These are phyloP conservation scores for Tiphia femorata DNA, from an alignment of 2,888 invertebrate species.

Conservation along the genomic window DNA sequence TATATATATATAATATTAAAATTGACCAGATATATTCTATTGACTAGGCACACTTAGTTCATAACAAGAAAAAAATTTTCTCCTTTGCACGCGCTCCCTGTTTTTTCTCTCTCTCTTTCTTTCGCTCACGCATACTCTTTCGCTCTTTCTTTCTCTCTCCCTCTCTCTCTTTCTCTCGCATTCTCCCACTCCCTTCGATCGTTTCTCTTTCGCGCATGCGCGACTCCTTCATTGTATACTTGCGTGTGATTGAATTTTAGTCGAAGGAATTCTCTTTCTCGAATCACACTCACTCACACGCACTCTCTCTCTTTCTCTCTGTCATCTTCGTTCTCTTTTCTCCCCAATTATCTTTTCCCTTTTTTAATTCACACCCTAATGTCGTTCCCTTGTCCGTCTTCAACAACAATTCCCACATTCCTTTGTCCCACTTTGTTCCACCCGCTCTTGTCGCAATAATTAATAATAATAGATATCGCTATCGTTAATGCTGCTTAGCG, in stretches of 20 bases:
- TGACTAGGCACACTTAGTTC: slow-evolving; percentile 78
- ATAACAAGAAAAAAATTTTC: slow-evolving; percentile 73
- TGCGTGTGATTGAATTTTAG: background rate
- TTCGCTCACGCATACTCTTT: background rate
- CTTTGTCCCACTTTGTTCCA: background rate
- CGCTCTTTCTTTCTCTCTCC: slow-evolving; percentile 25
- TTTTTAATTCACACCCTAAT: background rate
- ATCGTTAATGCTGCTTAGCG: slow-evolving; percentile 44
- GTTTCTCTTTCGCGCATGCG: background rate
- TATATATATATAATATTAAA: slow-evolving; percentile 68
- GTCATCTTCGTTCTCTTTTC: slow-evolving; percentile 11
- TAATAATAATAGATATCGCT: slow-evolving; percentile 45
- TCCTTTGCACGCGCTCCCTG: slow-evolving; percentile 33
- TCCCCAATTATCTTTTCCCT: background rate
- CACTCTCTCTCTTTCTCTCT: slow-evolving; percentile 25
- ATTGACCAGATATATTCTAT: slow-evolving; percentile 76
- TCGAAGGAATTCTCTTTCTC: background rate
- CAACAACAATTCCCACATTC: background rate
- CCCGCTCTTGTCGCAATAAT: slow-evolving; percentile 5
- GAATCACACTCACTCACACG: background rate
- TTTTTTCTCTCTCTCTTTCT: slow-evolving; percentile 4
- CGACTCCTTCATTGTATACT: background rate
- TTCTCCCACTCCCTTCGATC: background rate
- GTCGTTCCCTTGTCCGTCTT: background rate
- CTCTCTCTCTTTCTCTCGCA: slow-evolving; percentile 12